These are phyloP conservation scores for Puntigrus tetrazona DNA, from an alignment of 2,113 vertebrate genomes.

Conservation along the genomic window DNA sequence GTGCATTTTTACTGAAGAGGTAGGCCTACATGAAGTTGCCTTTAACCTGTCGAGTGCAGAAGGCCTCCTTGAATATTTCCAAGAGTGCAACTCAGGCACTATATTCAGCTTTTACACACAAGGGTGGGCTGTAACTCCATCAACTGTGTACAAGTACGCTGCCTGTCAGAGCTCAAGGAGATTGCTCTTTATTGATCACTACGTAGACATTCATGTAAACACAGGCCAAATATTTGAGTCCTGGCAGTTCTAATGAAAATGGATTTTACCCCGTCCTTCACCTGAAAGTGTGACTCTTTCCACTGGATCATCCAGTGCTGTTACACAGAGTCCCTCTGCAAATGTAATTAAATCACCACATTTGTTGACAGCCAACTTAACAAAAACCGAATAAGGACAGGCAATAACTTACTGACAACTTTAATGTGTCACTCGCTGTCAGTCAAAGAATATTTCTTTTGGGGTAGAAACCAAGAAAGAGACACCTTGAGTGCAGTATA, in stretches of 20 bases:
- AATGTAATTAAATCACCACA: conserved; percentile 37
- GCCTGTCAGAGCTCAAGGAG: conserved; percentile 42
- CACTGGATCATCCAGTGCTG: conserved; percentile 3
- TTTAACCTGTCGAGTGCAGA: neutral
- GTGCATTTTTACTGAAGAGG: neutral
- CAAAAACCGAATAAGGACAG: conserved; percentile 34
- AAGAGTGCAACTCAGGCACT: neutral
- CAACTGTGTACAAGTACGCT: conserved; percentile 36
- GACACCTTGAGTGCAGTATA: neutral
- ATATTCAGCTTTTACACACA: conserved; percentile 10
- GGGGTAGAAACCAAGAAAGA: neutral
- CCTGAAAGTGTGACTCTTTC: conserved; percentile 44
- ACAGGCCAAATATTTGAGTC: conserved; percentile 42
- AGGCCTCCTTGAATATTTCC: neutral
- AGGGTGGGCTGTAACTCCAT: conserved; percentile 1
- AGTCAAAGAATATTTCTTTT: conserved; percentile 26
- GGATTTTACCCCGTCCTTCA: conserved; percentile 62
- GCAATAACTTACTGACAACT: conserved; percentile 26
- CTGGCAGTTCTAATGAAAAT: conserved; percentile 70
- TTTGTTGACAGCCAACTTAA: conserved; percentile 24
- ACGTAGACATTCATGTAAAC: conserved; percentile 46
- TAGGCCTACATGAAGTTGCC: neutral
- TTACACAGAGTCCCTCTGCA: neutral
- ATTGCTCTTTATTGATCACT: conserved; percentile 49
- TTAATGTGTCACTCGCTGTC: conserved; percentile 39